Evolutionary conservation across 2,888 invertebrate genomes (phyloP), one percentile per base, ranked within the genome.

Genomic region (Fragum sueziense): DNA sequence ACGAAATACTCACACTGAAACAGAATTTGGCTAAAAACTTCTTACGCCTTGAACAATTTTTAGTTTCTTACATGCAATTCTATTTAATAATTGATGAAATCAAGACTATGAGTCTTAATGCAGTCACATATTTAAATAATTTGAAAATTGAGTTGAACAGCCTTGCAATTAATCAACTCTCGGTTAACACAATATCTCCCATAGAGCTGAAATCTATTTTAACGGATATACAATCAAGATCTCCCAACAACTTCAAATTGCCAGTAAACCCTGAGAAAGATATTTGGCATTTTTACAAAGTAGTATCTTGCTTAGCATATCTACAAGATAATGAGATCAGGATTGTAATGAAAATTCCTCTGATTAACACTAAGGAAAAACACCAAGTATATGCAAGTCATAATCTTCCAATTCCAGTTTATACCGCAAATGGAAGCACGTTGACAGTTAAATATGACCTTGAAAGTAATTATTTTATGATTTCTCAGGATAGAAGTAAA

Each of bases 271-370:
- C 77, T 17, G 59, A 29, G n/a, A 62, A 20, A 14, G 34, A 74
- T 31, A 78, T 74, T 29, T 78, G 74, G 78, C 47, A 78, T 67
- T 74, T 67, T 41, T 73, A 73, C 51, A 70, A 74, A 25, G 72
- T 47, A 33, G 31, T 47, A 4, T 47, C 47, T 76, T 68, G 61
- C 41, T 52, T 20, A 25, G 41, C 73, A 14, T 69, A 69, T 54
- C 11, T 78, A 22, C 68, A 69, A 57, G 47, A 34, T 17, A 17
- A 73, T 69, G 29, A 61, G 37, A 69, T 77, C 25, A 20, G 37
- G 34, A 62, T 77, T 29, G 59, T 77, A 27, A 51, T 77, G 25
- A 33, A 34, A 27, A 31, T 71, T n/a, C 76, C 76, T 9, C 65
- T 76, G 17, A n/a, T 76, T 6, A 34, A 62, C 34, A 27, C 14